These are phyloP conservation scores for cat (Felis catus) DNA, from an alignment of 2,113 vertebrate genomes.

Conservation along the genomic window F.catus_Fca126_mat1.0 CM031419.1:83387501-83388000, in stretches of 20 bases:
- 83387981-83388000: background rate
- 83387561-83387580: background rate
- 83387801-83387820: background rate
- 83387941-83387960: background rate
- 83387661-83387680: background rate
- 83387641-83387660: background rate
- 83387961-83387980: background rate
- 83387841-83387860: background rate
- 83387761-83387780: background rate
- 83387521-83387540: background rate
- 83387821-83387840: background rate
- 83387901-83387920: background rate
- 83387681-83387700: background rate
- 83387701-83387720: background rate
- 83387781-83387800: background rate
- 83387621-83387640: background rate
- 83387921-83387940: background rate
- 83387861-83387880: background rate
- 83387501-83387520: background rate
- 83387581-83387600: background rate
- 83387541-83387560: background rate
- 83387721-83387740: background rate
- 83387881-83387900: background rate
- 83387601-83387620: background rate
- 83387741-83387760: background rate